Conservation (phyloP, 2,113 vertebrate genomes). For the Sisor rabdophorus region DNA sequence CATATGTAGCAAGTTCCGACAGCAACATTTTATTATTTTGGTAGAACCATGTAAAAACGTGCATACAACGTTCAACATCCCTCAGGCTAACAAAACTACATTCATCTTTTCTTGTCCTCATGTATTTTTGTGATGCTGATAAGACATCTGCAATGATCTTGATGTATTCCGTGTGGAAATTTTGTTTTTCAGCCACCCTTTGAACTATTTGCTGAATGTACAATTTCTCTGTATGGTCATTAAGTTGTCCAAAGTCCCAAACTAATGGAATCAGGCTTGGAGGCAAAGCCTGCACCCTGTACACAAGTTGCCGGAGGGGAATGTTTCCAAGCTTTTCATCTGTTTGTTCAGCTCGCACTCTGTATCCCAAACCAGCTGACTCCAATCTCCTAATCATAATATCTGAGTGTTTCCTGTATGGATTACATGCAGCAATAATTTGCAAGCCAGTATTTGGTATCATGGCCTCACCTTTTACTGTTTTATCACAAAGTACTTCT, state of each 20-base stretch:
- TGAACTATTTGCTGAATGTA: conserved; percentile 90
- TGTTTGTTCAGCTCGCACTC: conserved; percentile 80
- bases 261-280: conserved; percentile 91
- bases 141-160: conserved; percentile 70
- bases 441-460: conserved; percentile 67
- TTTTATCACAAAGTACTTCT: conserved; percentile 87
- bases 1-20: conserved; percentile 60
- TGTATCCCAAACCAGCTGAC: conserved; percentile 86
- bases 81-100: conserved; percentile 91
- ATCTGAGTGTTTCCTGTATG: conserved; percentile 86
- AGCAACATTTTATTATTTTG: conserved; percentile 66
- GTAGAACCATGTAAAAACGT: conserved; percentile 83
- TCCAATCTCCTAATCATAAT: conserved; percentile 86
- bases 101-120: conserved; percentile 77
- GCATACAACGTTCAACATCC: conserved; percentile 92
- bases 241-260: conserved; percentile 96
- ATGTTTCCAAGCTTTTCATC: conserved; percentile 85
- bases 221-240: conserved; percentile 73
- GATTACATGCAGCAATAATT: conserved; percentile 94
- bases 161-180: neutral
- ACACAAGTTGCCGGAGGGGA: conserved; percentile 90
- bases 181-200: conserved; percentile 63
- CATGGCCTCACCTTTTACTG: conserved; percentile 74
- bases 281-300: conserved; percentile 89
- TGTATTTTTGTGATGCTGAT: conserved; percentile 82